Evolutionary conservation across 2,113 vertebrate species (phyloP).

Genomic region (Amphiprion ocellaris): DNA sequence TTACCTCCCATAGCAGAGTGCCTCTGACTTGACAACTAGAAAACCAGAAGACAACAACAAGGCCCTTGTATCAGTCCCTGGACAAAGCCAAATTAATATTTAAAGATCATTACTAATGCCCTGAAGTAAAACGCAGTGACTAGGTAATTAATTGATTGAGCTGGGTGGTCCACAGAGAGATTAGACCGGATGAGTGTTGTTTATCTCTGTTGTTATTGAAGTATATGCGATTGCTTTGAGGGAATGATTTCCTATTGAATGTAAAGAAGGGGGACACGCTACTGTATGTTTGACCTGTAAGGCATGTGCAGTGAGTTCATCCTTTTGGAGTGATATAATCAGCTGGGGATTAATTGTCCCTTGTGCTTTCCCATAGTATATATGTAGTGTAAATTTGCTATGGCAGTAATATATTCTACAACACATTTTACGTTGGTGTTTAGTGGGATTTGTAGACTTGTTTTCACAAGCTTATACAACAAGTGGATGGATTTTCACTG

Average conservation of each 20-base stretch:
- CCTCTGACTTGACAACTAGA: slow-evolving; percentile 48
- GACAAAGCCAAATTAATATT: slow-evolving; percentile 92
- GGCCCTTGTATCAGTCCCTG: slow-evolving; percentile 82
- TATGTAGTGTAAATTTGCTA: slow-evolving; percentile 50
- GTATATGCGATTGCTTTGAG: slow-evolving; percentile 75
- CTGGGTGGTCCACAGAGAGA: slow-evolving; percentile 74
- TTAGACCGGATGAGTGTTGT: slow-evolving; percentile 81
- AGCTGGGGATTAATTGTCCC: slow-evolving; percentile 68
- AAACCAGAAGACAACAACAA: slow-evolving; percentile 71
- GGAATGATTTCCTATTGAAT: slow-evolving; percentile 76
- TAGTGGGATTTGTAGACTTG: slow-evolving; percentile 59
- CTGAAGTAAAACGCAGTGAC: slow-evolving; percentile 87
- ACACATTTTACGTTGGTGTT: slow-evolving; percentile 43
- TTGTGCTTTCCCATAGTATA: slow-evolving; percentile 36
- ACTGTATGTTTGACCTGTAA: slow-evolving; percentile 76
- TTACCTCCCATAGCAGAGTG: slow-evolving; percentile 47
- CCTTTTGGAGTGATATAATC: slow-evolving; percentile 54
- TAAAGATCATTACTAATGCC: slow-evolving; percentile 91
- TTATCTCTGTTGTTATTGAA: slow-evolving; percentile 83
- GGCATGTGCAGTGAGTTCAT: slow-evolving; percentile 67
- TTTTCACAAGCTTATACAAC: slow-evolving; percentile 72
- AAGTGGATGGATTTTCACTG: slow-evolving; percentile 71
- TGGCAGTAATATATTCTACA: slow-evolving; percentile 52
- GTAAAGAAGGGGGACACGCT: slow-evolving; percentile 66
- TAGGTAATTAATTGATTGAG: slow-evolving; percentile 90